Percentiles rank a stretch among this genome's conserved stretches.
These are phyloP conservation scores for Phyllotreta striolata DNA, from an alignment of 2,888 invertebrate genomes.

Conservation along the genomic window DNA sequence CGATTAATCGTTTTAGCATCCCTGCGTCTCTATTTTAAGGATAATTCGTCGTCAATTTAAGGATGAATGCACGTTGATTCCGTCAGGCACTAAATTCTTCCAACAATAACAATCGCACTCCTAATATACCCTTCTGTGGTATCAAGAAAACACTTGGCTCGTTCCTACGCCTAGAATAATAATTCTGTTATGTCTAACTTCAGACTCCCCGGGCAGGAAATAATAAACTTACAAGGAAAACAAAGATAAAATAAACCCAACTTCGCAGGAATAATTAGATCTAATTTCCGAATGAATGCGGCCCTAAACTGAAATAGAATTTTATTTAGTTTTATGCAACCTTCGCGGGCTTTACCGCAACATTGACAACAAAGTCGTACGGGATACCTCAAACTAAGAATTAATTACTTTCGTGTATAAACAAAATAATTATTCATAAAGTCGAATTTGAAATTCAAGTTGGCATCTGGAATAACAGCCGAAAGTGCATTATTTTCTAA, in stretches of 20 bases:
- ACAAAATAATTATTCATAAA: no score
- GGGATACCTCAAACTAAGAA: neutral
- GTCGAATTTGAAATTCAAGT: neutral
- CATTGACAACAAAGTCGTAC: neutral
- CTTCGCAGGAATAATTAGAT: constrained; percentile 27
- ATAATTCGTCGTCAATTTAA: neutral
- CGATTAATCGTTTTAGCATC: no score
- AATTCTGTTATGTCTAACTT: constrained; percentile 32
- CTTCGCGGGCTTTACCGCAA: neutral
- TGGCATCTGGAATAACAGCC: constrained; percentile 2
- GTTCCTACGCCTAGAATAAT: constrained; percentile 30
- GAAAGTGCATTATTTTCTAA: neutral
- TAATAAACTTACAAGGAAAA: constrained; percentile 33
- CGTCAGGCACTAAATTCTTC: neutral
- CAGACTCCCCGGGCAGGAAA: constrained; percentile 26
- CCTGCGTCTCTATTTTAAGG: no score
- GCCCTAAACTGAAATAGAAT: constrained; percentile 20
- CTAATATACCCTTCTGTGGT: constrained; percentile 13
- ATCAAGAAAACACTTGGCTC: constrained; percentile 21
- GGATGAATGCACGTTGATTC: constrained; percentile 16
- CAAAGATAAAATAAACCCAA: constrained; percentile 31
- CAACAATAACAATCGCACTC: constrained; percentile 26
- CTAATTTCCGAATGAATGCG: constrained; percentile 28
- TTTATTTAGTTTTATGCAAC: constrained; percentile 14
- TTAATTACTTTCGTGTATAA: no score